These are phyloP conservation scores for Plodia interpunctella DNA, from an alignment of 1,140 invertebrate genomes.

Conservation along the genomic window DNA sequence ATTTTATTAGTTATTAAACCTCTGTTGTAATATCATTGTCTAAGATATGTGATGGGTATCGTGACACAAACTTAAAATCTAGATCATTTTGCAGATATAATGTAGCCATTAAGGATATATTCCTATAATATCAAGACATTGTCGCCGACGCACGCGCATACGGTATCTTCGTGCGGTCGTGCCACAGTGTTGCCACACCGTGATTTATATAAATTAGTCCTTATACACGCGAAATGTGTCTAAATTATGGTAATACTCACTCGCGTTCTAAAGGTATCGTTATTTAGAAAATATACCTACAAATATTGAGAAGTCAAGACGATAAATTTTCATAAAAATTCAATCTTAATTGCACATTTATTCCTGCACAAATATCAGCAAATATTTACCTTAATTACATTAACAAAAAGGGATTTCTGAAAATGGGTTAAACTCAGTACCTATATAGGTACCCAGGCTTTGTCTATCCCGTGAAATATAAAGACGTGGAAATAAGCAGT, in stretches of 20 bases:
- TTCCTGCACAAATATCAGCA: too few species aligned
- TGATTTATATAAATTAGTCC: constrained; percentile 56
- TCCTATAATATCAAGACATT: constrained; percentile 22
- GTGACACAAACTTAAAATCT: neutral
- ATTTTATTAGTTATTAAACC: too few species aligned
- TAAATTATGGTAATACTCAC: constrained; percentile 41
- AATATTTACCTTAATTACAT: too few species aligned
- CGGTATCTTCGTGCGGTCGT: constrained; percentile 46
- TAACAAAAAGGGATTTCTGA: too few species aligned
- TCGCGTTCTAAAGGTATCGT: constrained; percentile 15
- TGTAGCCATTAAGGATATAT: constrained; percentile 6
- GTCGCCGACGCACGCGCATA: constrained; percentile 32
- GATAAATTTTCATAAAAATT: too few species aligned
- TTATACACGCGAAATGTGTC: constrained; percentile 35
- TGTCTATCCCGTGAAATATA: neutral
- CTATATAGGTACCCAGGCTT: too few species aligned
- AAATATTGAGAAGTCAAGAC: too few species aligned
- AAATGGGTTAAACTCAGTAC: too few species aligned
- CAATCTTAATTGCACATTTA: too few species aligned
- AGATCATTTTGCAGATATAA: constrained; percentile 2
- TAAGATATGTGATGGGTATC: neutral
- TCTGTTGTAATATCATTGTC: neutral
- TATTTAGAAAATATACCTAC: neutral
- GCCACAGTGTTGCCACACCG: constrained; percentile 42
- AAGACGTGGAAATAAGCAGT: neutral